Conservation (phyloP, 2,888 invertebrate species). For the Andricus quercusramuli region DNA sequence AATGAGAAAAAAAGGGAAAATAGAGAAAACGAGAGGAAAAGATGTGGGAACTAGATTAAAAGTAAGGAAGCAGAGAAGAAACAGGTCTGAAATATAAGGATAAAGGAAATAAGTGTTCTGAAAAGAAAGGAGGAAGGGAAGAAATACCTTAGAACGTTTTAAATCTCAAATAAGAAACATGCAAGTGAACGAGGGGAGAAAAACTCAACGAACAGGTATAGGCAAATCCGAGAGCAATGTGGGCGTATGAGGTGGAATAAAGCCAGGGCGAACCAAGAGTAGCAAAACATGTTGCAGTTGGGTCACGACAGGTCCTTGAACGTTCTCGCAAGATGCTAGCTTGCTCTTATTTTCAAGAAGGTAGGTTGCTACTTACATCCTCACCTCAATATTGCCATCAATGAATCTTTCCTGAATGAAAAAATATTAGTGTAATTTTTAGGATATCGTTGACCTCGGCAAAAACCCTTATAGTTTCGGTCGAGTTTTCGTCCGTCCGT, state of each 20-base stretch:
- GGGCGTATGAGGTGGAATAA: neutral
- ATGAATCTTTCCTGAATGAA: neutral
- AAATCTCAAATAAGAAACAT: neutral
- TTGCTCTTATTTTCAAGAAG: neutral
- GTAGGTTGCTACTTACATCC: neutral
- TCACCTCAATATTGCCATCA: neutral
- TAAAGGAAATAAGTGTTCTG: neutral
- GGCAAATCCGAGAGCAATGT: neutral
- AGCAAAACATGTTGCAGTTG: neutral
- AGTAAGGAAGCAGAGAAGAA: neutral
- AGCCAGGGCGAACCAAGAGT: neutral
- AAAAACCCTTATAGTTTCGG: too few species aligned
- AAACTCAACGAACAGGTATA: neutral
- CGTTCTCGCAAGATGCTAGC: neutral
- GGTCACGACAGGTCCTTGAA: neutral
- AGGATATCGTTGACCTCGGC: too few species aligned
- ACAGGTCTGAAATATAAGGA: neutral
- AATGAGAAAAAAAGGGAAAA: neutral
- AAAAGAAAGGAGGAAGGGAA: neutral
- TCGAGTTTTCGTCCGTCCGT: too few species aligned
- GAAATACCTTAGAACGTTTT: neutral
- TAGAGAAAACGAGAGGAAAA: too few species aligned
- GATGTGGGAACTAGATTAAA: neutral
- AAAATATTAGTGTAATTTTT: neutral
- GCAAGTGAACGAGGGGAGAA: neutral